Percentiles rank a stretch among this genome's conserved stretches.
These are phyloP conservation scores for Dipodomys stephensi DNA, from an alignment of 2,113 vertebrate genomes.

Conservation along the genomic window DNA sequence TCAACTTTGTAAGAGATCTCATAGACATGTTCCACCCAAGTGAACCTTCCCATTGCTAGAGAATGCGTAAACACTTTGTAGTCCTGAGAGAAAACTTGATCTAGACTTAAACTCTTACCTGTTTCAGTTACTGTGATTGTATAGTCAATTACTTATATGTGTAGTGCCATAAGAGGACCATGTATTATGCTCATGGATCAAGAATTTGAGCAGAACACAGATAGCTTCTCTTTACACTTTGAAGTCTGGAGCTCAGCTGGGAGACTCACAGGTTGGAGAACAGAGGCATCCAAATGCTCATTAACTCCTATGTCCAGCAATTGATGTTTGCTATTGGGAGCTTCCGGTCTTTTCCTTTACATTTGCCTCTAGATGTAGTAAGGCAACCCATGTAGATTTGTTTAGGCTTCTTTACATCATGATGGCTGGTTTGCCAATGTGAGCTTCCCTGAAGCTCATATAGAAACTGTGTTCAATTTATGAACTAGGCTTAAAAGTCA, in stretches of 20 bases:
- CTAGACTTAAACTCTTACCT: not conserved
- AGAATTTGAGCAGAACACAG: not conserved
- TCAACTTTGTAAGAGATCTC: not conserved
- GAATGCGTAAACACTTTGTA: not conserved
- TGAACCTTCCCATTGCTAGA: not conserved
- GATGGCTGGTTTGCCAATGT: not conserved
- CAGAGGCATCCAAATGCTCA: not conserved
- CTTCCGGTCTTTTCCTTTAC: not conserved
- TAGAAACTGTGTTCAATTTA: not conserved
- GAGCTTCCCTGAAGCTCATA: not conserved
- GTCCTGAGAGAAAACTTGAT: no score
- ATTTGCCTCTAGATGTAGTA: not conserved
- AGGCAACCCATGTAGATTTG: not conserved
- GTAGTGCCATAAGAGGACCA: not conserved
- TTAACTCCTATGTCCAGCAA: not conserved
- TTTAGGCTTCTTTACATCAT: not conserved
- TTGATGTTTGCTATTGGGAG: not conserved
- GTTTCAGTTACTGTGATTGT: not conserved
- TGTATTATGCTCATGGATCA: not conserved
- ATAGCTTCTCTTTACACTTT: not conserved
- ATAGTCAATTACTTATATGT: not conserved
- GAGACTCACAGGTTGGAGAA: not conserved
- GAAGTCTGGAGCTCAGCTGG: not conserved
- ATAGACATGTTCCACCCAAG: not conserved
- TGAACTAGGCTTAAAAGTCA: slow-evolving; percentile 19